These are phyloP conservation scores for Orius laevigatus DNA, from an alignment of 1,140 invertebrate genomes.

Conservation along the genomic window DNA sequence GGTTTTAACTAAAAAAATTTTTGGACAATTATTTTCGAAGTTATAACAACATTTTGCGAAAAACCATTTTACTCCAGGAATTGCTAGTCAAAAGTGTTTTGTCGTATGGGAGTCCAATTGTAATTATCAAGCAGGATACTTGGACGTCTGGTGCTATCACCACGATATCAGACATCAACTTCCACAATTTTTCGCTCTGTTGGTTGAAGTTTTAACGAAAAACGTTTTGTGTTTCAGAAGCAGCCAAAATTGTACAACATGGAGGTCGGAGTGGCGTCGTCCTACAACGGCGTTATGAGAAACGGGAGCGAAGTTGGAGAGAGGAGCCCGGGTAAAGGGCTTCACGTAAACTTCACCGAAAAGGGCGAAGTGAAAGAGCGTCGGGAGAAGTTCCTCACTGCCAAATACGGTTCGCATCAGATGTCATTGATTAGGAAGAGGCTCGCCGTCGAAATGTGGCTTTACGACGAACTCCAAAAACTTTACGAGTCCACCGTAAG, in stretches of 20 bases:
- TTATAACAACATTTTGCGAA: too few relatives aligned
- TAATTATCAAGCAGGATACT: too few relatives aligned
- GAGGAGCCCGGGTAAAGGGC: conserved; percentile 57
- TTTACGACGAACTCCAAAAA: conserved; percentile 85
- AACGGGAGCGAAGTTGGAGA: conserved; percentile 33
- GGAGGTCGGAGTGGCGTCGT: conserved; percentile 16
- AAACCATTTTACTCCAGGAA: too few relatives aligned
- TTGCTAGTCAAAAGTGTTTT: too few relatives aligned
- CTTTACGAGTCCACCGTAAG: conserved; percentile 67
- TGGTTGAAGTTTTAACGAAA: too few relatives aligned
- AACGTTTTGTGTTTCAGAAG: too few relatives aligned
- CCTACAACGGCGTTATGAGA: conserved; percentile 13
- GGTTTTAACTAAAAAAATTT: too few relatives aligned
- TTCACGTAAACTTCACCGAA: conserved; percentile 76
- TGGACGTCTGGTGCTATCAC: too few relatives aligned
- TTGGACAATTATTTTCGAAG: too few relatives aligned
- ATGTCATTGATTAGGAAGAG: conserved; percentile 91
- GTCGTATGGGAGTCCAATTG: too few relatives aligned
- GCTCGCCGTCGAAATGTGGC: conserved; percentile 91
- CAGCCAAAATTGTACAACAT: conserved; percentile 1
- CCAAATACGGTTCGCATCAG: conserved; percentile 91
- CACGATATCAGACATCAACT: too few relatives aligned
- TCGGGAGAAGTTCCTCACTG: conserved; percentile 85
- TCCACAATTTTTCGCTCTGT: too few relatives aligned
- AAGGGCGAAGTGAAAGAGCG: conserved; percentile 73